Evolutionary conservation across 2,888 invertebrate species (phyloP), one percentile per base, ranked within the genome.

Genomic region (Blastobasis lacticolella): DNA sequence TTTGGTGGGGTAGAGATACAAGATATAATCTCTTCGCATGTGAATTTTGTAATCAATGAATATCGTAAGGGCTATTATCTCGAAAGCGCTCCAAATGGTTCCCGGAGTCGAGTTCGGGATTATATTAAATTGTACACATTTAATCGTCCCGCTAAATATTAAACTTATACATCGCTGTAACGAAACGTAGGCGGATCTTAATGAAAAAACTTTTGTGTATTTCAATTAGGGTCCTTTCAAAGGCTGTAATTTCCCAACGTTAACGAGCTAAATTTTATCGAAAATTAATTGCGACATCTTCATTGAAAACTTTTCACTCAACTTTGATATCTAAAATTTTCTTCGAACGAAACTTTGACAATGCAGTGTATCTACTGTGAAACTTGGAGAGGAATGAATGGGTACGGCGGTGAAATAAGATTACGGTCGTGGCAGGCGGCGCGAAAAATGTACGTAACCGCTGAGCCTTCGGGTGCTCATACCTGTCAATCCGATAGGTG

Each of bases 271-370:
- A 84, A 86, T 83, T 86, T 84, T 81, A 85, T 84, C 81, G 84
- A 82, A 86, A 86, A 87, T 86, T 87, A 87, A 86, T 87, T 85
- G 83, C 83, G 81, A 86, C 85, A 81, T 84, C 84, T 85, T 81
- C 82, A 81, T 81, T 79, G 80, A 77, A 83, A 85, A 87, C 69
- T 84, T 81, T 75, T 71, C 69, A 75, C 73, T 78, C 67, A 74
- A 81, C 73, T 82, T 80, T 76, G 76, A 76, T 81, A 78, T 78
- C 76, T 72, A 52, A 79, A 77, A 81, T 77, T 82, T 81, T 75
- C 71, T 71, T 70, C 58, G 55, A 53, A 48, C 23, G 54, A 59
- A 81, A 82, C 71, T 85, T 82, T 67, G 67, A 78, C 78, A 79
- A 75, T 81, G 74, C 74, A 79, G 66, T 72, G 70, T 76, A 72